phyloP scores from a whole-genome alignment of 2,888 invertebrate genomes.

The Apomyelois bistriatella region DNA sequence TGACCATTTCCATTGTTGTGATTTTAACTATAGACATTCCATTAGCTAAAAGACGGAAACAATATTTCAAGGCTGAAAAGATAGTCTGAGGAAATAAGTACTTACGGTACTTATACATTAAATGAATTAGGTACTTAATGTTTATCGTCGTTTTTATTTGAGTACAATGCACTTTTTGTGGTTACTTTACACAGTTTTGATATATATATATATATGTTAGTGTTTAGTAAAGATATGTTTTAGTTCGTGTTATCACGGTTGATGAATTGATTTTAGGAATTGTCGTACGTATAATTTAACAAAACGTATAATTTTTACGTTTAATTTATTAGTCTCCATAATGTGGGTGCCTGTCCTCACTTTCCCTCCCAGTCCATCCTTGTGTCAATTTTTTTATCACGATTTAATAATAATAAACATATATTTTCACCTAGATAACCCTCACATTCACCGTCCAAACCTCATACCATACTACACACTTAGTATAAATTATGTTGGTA shows the following conservation, averaged over 20 bases:
- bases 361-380: constrained; percentile 19
- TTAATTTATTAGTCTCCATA: constrained; percentile 3
- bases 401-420: constrained; percentile 40
- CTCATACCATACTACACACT: constrained; percentile 56
- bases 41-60: constrained; percentile 56
- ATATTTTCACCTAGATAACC: constrained; percentile 35
- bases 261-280: constrained; percentile 30
- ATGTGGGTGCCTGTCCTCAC: constrained; percentile 23
- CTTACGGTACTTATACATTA: constrained; percentile 33
- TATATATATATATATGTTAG: constrained; percentile 24
- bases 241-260: constrained; percentile 46
- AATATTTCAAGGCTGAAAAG: constrained; percentile 54
- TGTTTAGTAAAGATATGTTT: constrained; percentile 37
- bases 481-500: constrained; percentile 39
- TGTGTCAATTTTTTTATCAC: constrained; percentile 32
- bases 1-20: constrained; percentile 45
- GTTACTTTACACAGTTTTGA: constrained; percentile 43
- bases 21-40: constrained; percentile 69
- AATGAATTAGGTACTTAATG: constrained; percentile 44
- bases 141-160: constrained; percentile 40
- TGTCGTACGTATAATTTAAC: constrained; percentile 19
- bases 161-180: constrained; percentile 65
- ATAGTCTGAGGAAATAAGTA: constrained; percentile 53
- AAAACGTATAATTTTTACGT: constrained; percentile 14
- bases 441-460: constrained; percentile 51